Evolutionary conservation across 2,888 invertebrate species (phyloP), one percentile per base, ranked within the genome.

Genomic region (Hypomecis punctinalis): DNA sequence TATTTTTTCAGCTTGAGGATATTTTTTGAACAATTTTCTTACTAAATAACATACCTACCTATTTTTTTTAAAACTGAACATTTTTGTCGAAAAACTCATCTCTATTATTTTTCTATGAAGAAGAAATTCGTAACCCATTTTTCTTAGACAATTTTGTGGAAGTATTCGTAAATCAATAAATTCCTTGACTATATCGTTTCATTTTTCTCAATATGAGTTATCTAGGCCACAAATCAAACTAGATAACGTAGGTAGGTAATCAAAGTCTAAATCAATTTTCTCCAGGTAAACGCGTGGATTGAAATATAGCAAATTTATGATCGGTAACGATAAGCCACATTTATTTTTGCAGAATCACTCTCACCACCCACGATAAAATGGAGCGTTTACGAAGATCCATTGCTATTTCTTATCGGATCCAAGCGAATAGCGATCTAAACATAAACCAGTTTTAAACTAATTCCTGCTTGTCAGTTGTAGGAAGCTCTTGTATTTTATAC

Each of bases 381-480:
- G 55, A 62, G 51, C 55, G 40, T 58, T 66, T 58, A 66, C 59
- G 51, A 62, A 62, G 59, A 66, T 62, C 59, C 51, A 66, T 62
- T 47, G 59, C 48, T 55, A 47, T 59, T 51, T 56, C 53, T 57
- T 57, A 61, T 66, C 61, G 45, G 52, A 53, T 52, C n/a, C 11
- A 53, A 65, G 43, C 56, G 56, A 39, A 63, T 60, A 56, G 53
- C 47, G 39, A 59, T 58, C 49, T 49, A 62, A 53, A 57, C 36
- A 51, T 23, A 35, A 11, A 47, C 10, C 13, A 7, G 5, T 55
- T 58, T 47, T 53, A 36, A 58, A 58, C 49, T 49, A 49, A 59
- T 54, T 51, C 23, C 3, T 23, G 23, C 3, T 23, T 23, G 1
- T 23, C 23, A 2, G 23, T 23, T 23, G 1, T 23, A 23, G 23